These are phyloP conservation scores for Lerema accius DNA, from an alignment of 1,140 invertebrate genomes.

Conservation along the genomic window DNA sequence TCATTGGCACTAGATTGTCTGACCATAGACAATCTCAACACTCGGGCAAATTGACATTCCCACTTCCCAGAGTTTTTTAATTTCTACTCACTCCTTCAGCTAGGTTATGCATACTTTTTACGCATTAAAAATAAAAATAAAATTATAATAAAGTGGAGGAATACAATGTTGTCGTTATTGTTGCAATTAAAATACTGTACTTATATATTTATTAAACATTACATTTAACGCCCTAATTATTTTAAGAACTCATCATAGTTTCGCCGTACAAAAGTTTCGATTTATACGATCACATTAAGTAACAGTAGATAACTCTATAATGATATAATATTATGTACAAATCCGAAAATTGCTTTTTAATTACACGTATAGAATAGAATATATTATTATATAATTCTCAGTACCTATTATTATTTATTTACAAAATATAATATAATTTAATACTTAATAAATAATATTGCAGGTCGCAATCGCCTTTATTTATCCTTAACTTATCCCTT, in stretches of 20 bases:
- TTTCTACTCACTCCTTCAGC: too few species aligned
- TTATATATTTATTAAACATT: conserved; percentile 24
- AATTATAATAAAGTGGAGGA: conserved; percentile 13
- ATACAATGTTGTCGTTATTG: conserved; percentile 31
- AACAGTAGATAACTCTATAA: conserved; percentile 69
- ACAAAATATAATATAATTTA: conserved; percentile 68
- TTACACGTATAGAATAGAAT: conserved; percentile 58
- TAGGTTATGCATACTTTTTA: conserved; percentile 8
- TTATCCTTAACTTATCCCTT: conserved; percentile 42
- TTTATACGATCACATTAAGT: conserved; percentile 75
- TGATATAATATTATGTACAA: conserved; percentile 73
- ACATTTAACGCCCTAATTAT: conserved; percentile 17
- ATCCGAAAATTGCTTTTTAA: conserved; percentile 72
- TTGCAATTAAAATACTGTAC: conserved; percentile 22
- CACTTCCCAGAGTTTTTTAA: too few species aligned
- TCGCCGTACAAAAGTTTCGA: conserved; percentile 59
- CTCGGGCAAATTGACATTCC: too few species aligned
- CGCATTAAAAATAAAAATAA: conserved; percentile 1
- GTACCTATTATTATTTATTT: conserved; percentile 62
- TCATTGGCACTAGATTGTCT: conserved; percentile 20
- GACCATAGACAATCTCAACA: not conserved
- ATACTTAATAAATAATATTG: conserved; percentile 80
- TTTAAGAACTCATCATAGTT: conserved; percentile 25
- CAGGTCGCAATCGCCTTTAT: conserved; percentile 70
- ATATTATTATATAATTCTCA: conserved; percentile 64